phyloP scores from a whole-genome alignment of 2,113 vertebrate genomes.

The Bostrychus sinensis region DNA sequence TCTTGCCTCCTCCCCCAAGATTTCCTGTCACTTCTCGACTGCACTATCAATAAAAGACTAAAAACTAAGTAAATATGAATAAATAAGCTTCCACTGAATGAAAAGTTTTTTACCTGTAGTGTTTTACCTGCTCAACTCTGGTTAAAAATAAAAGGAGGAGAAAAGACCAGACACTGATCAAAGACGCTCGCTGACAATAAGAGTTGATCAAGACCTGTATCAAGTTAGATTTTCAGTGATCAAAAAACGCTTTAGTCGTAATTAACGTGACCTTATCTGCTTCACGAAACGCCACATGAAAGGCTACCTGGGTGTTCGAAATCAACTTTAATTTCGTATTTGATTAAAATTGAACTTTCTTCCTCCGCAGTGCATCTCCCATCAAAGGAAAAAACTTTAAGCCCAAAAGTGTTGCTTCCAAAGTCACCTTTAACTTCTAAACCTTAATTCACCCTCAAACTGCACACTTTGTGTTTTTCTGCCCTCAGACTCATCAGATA shows the following conservation, averaged over 20 bases:
- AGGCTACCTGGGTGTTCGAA: constrained; percentile 10
- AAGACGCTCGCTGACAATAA: constrained; percentile 21
- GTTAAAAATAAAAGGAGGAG: constrained; percentile 24
- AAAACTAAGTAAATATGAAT: no score
- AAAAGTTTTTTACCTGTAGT: no score
- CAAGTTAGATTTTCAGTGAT: constrained; percentile 7
- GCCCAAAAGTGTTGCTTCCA: constrained; percentile 21
- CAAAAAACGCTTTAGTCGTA: neutral
- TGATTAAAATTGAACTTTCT: constrained; percentile 35
- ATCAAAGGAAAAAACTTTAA: constrained; percentile 41
- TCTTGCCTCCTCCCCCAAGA: no score
- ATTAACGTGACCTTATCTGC: constrained; percentile 10
- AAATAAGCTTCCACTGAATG: no score
- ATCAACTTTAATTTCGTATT: constrained; percentile 40
- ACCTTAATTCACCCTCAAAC: constrained; percentile 39
- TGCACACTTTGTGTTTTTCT: constrained; percentile 26
- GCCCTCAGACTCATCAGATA: constrained; percentile 28
- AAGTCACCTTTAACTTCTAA: constrained; percentile 58
- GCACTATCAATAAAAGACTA: no score
- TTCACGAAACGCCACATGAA: constrained; percentile 20
- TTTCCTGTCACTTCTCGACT: no score
- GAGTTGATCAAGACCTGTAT: constrained; percentile 27
- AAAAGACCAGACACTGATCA: constrained; percentile 38
- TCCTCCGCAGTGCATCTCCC: constrained; percentile 17
- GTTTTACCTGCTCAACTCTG: no score